Base-by-base conservation (phyloP, 2,113 vertebrate genomes). In the Phainopepla nitens region DNA sequence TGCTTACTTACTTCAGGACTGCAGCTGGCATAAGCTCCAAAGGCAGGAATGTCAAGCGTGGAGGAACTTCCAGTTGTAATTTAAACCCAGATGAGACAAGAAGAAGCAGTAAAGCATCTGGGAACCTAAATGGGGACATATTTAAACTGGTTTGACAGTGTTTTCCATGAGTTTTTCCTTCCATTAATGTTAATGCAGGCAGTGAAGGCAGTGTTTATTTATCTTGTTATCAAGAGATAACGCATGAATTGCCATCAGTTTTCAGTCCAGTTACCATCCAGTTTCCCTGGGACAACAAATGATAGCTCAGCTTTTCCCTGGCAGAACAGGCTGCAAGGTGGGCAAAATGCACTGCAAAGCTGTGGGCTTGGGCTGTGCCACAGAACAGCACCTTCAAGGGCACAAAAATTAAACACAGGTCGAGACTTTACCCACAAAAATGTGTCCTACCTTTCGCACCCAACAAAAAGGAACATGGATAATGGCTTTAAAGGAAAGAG, bases 261-360 rank as follows among this genome's bases (percentile, higher is more conserved):
- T 95, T 71, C 94, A 81, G 88, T 50, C 60, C 96, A 91, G 84
- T 86, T 93, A 13, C 81, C 94, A 92, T 25, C 7, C 17, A 90
- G 72, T 90, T 89, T 70, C 76, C 60, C 87, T 81, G 87, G 91
- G 92, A 94, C 54, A 91, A 90, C 87, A 91, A 90, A 81, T 25
- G 51, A 71, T 50, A 84, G 84, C 88, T 65, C 42, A 42, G 60
- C 78, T 87, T 27, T 45, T 64, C 64, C 62, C 73, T 56, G 35
- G 60, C 76, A 94, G 90, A 88, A 75, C 83, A 92, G 68, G 54
- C 29, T 71, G 39, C 58, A 25, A 20, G 47, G 60, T 57, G 81
- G 44, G 65, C 68, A 88, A 79, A 88, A 81, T 3, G 78, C 41
- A 27, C 35, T 39, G n/a, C 12, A 69, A 54, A 73, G 53, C 82